These are phyloP conservation scores for Volucella inflata DNA, from an alignment of 2,888 invertebrate genomes.

Conservation along the genomic window DNA sequence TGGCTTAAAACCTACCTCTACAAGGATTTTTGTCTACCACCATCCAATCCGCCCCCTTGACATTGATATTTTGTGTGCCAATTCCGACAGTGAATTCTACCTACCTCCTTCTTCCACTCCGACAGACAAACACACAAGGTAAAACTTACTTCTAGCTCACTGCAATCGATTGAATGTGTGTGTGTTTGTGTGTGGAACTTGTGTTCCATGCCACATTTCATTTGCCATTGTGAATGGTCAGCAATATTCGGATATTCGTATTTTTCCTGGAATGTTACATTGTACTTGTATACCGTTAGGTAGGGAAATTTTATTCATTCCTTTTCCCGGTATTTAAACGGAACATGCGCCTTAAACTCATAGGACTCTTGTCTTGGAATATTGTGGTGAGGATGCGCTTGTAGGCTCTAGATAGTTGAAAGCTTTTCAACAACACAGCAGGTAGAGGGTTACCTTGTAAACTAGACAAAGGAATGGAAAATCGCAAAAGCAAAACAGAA, in stretches of 20 bases:
- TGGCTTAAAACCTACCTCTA: constrained; percentile 32
- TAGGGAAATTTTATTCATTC: constrained; percentile 30
- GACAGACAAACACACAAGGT: background rate
- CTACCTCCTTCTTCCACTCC: background rate
- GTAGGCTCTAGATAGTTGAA: background rate
- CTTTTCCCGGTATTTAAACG: constrained; percentile 48
- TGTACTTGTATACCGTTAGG: constrained; percentile 21
- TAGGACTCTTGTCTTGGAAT: constrained; percentile 32
- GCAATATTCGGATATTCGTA: constrained; percentile 14
- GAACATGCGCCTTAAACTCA: constrained; percentile 48
- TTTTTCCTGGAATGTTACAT: constrained; percentile 14
- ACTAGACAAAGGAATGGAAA: constrained; percentile 41
- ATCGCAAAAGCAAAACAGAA: background rate
- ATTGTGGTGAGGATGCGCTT: constrained; percentile 67
- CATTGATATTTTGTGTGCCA: constrained; percentile 70
- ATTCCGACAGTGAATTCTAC: constrained; percentile 51
- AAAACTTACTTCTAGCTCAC: constrained; percentile 19
- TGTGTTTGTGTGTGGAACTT: constrained; percentile 48
- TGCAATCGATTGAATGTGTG: constrained; percentile 60
- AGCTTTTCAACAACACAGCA: constrained; percentile 17
- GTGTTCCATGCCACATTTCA: constrained; percentile 56
- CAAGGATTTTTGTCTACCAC: constrained; percentile 21
- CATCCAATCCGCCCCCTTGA: constrained; percentile 54
- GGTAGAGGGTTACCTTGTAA: constrained; percentile 38
- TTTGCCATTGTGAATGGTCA: constrained; percentile 68